Conservation (phyloP, 2,797 vertebrate species). For the Muraenolepis orangiensis region DNA sequence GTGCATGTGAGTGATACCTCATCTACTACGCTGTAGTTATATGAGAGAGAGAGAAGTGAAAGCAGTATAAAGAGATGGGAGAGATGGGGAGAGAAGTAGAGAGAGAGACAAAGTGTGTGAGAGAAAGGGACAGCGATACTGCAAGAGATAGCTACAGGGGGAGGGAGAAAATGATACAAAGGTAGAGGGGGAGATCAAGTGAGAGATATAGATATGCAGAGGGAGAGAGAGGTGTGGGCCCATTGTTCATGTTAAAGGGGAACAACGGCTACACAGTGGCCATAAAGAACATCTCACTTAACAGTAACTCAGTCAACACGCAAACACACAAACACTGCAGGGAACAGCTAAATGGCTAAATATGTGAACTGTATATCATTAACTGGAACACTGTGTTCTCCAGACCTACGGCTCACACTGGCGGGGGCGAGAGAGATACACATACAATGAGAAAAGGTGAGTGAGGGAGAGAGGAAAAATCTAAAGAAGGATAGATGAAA, state of each 20-base stretch:
- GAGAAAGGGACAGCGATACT: neutral
- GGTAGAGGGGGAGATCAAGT: neutral
- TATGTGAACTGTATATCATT: neutral
- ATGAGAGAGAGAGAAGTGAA: neutral
- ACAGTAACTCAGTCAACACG: neutral
- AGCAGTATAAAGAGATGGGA: neutral
- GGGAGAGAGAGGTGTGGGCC: neutral
- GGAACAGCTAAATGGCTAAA: neutral
- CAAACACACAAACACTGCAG: neutral
- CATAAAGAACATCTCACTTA: neutral
- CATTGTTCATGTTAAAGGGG: neutral
- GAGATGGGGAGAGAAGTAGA: neutral
- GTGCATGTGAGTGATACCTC: no score
- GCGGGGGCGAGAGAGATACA: neutral
- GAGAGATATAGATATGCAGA: neutral
- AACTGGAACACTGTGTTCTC: neutral
- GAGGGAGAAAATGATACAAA: neutral
- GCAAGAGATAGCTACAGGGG: neutral
- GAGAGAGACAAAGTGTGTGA: neutral
- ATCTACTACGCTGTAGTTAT: neutral
- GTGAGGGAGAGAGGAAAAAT: no score
- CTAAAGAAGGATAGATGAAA: no score
- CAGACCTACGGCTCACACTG: neutral
- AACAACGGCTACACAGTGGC: neutral
- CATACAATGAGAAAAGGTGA: neutral